Evolutionary conservation across 2,113 vertebrate genomes (phyloP).

Genomic region (Phrynosoma platyrhinos): DNA sequence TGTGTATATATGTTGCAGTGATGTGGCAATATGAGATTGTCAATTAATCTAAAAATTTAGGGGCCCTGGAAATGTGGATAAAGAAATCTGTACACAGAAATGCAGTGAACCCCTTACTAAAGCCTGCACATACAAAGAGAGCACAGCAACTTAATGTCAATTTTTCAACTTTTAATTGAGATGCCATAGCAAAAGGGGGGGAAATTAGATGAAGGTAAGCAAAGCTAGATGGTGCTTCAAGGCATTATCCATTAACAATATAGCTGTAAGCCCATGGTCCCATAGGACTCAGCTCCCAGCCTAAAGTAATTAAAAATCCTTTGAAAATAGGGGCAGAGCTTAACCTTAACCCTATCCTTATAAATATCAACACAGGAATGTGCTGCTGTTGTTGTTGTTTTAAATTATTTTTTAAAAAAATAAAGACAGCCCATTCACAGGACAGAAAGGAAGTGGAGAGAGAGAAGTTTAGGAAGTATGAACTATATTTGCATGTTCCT

Average conservation of each 20-base stretch:
- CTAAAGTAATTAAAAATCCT: conserved; percentile 55
- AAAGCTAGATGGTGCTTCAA: conserved; percentile 44
- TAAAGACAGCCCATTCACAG: conserved; percentile 6
- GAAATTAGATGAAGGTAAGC: conserved; percentile 50
- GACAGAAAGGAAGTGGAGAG: background rate
- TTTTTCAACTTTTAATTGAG: conserved; percentile 58
- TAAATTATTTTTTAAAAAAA: background rate
- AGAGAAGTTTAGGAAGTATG: background rate
- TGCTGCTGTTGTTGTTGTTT: conserved; percentile 40
- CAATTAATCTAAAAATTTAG: conserved; percentile 52
- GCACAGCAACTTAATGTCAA: conserved; percentile 52
- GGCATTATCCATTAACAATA: conserved; percentile 59
- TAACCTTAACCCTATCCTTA: conserved; percentile 57
- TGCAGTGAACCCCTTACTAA: conserved; percentile 63
- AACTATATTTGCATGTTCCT: background rate
- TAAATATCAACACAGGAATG: conserved; percentile 62
- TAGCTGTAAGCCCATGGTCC: conserved; percentile 43
- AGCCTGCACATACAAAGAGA: conserved; percentile 48
- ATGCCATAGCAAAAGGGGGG: conserved; percentile 30
- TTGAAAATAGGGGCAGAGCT: conserved; percentile 61
- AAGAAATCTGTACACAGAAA: conserved; percentile 34
- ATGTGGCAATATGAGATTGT: conserved; percentile 45
- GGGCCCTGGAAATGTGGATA: conserved; percentile 10
- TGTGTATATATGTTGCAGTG: conserved; percentile 29
- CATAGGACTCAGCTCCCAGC: conserved; percentile 50